Percentiles rank a stretch among this genome's conserved stretches.
These are phyloP conservation scores for Tichodroma muraria DNA, from an alignment of 2,113 vertebrate species.

Conservation along the genomic window DNA sequence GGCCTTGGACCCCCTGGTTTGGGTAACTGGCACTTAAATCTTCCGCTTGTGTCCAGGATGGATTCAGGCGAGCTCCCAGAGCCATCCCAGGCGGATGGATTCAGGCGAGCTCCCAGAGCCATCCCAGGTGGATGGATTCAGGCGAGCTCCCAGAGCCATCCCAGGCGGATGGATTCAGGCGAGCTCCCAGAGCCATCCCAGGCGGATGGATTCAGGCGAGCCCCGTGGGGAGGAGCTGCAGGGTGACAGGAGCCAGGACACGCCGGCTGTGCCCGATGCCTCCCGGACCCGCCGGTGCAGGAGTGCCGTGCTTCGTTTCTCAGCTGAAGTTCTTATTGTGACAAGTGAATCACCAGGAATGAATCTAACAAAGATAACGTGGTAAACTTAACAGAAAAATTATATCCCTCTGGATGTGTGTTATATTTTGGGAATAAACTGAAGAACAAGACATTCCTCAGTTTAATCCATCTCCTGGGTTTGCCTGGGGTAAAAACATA, in stretches of 20 bases:
- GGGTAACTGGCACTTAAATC: not conserved
- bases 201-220: rapidly evolving
- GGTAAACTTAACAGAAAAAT: not conserved
- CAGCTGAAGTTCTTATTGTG: not conserved
- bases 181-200: rapidly evolving
- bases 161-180: not conserved
- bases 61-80: no score
- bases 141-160: rapidly evolving
- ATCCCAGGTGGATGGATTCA: no score
- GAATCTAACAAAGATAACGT: not conserved
- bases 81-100: no score
- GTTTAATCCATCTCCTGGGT: not conserved
- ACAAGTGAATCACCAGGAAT: not conserved
- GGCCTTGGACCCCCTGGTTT: not conserved
- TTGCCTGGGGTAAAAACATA: not conserved
- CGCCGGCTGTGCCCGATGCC: not conserved
- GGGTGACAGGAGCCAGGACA: rapidly evolving
- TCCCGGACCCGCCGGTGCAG: not conserved
- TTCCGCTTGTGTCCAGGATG: no score
- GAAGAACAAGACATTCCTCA: not conserved
- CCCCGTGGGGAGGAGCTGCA: not conserved
- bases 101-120: no score
- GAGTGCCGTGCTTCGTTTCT: rapidly evolving
- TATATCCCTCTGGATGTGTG: not conserved
- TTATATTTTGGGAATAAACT: not conserved